Evolutionary conservation across 1,140 invertebrate genomes (phyloP).

Genomic region (Mylabris phalerata): DNA sequence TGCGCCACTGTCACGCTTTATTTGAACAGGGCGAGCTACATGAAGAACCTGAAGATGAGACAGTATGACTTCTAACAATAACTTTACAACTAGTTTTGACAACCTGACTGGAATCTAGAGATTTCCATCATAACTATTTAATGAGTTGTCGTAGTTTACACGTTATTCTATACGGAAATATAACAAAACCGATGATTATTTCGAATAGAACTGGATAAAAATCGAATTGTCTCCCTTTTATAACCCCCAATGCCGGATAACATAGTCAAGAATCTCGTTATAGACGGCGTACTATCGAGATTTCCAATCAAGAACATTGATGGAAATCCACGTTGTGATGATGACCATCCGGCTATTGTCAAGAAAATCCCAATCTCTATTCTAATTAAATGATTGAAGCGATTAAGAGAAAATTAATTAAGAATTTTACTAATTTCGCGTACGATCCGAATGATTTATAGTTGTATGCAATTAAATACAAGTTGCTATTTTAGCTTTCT

Average conservation of each 20-base stretch:
- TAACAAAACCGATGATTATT: too few species aligned
- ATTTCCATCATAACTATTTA: too few species aligned
- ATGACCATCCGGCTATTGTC: constrained; percentile 19
- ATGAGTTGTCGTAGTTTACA: too few species aligned
- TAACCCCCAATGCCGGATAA: too few species aligned
- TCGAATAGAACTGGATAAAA: too few species aligned
- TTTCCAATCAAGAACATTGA: constrained; percentile 5
- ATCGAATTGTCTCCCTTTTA: too few species aligned
- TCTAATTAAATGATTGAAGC: too few species aligned
- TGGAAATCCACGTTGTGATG: constrained; percentile 19
- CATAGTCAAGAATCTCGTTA: too few species aligned
- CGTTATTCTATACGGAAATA: too few species aligned
- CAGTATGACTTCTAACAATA: constrained; percentile 14
- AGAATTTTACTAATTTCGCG: neutral
- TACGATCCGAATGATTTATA: constrained; percentile 7
- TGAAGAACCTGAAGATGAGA: too few species aligned
- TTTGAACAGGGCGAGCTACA: constrained; percentile 5
- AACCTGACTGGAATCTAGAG: constrained; percentile 11
- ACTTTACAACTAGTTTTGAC: constrained; percentile 18
- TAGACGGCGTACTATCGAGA: neutral
- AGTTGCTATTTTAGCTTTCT: constrained; percentile 8
- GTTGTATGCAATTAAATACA: constrained; percentile 17
- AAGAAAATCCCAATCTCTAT: neutral
- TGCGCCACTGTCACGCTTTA: constrained; percentile 11
- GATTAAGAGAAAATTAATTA: too few species aligned